Base-by-base conservation (phyloP, 1,140 invertebrate genomes). In the Eriocheir sinensis region DNA sequence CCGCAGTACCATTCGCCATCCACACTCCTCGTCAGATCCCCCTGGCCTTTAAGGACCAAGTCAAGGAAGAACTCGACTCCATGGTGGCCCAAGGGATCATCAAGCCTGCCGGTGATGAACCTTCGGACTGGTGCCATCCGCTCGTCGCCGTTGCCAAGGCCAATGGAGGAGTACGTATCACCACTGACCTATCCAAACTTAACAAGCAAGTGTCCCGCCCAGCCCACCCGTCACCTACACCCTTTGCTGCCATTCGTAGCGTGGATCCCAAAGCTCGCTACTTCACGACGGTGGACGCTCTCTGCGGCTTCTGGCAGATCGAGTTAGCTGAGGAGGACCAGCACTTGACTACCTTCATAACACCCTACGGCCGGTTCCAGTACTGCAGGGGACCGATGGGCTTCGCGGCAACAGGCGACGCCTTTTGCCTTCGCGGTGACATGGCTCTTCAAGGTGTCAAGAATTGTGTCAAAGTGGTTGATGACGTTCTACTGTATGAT, bases 31-130 rank as follows among this genome's bases (percentile, higher is more conserved):
- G 38, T 30, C n/a, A 27, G 91, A 92, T 92, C 30, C 34, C 72
- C 3, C 41, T 92, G 38, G 91, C 91, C 40, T 81, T 92, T 44
- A 32, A 27, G 60, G 79, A 83, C 0, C 72, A 80, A 83, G 91
- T 92, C 3, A 92, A 92, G 27, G 27, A 48, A 81, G 41, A 89
- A 80, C 88, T 94, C 3, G 85, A 89, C 27, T 94, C 30, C 8
- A 89, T 94, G 93, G 48, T 94, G 36, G 44, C 53, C 88, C 48
- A 94, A 30, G 93, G 85, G 15, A 94, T 89, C 38, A 89, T 94
- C 93, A 81, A 2, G 44, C 85, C 85, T 38, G 93, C 44, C 32
- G 93, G 93, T 60, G 85, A 88, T 89, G 93, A 94, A 9, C 93
- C 44, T 53, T 94, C 44, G 30, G 3, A 40, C n/a, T 94, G 93